Percentiles rank a stretch among this genome's conserved stretches.
Conservation (phyloP, 2,888 invertebrate genomes). For the Enchytraeus crypticus region DNA sequence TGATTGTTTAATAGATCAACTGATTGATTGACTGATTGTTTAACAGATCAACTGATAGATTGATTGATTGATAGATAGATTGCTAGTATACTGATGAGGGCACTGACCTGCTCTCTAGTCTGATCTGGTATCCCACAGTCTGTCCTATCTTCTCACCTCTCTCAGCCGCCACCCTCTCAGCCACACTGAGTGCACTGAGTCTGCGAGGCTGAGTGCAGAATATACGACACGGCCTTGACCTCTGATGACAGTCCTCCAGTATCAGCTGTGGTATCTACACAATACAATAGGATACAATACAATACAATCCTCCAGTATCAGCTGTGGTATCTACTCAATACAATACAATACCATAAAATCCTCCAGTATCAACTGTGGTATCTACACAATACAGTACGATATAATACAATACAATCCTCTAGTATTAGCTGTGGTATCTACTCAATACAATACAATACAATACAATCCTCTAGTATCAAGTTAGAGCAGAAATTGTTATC, state of each 20-base stretch:
- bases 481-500: too few species aligned
- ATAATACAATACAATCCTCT: constrained; percentile 68
- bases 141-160: constrained; percentile 70
- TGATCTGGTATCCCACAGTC: constrained; percentile 79
- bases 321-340: constrained; percentile 75
- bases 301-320: constrained; percentile 72
- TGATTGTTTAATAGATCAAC: too few species aligned
- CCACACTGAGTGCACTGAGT: constrained; percentile 78
- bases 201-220: constrained; percentile 88
- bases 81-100: too few species aligned
- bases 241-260: constrained; percentile 62
- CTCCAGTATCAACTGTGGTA: constrained; percentile 85
- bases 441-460: too few species aligned
- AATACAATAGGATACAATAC: too few species aligned
- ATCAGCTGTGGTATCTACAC: constrained; percentile 81
- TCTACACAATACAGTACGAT: too few species aligned
- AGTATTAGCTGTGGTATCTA: constrained; percentile 86
- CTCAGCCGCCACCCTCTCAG: constrained; percentile 81
- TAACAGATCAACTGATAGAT: too few species aligned
- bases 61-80: too few species aligned
- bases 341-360: too few species aligned
- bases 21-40: too few species aligned
- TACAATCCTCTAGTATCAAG: constrained; percentile 73
- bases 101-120: constrained; percentile 66
- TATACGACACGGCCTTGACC: constrained; percentile 64